These are phyloP conservation scores for Hydractinia echinata DNA, from an alignment of 30 jellyfish, hydroid and myxozoan genomes.

Conservation along the genomic window DNA sequence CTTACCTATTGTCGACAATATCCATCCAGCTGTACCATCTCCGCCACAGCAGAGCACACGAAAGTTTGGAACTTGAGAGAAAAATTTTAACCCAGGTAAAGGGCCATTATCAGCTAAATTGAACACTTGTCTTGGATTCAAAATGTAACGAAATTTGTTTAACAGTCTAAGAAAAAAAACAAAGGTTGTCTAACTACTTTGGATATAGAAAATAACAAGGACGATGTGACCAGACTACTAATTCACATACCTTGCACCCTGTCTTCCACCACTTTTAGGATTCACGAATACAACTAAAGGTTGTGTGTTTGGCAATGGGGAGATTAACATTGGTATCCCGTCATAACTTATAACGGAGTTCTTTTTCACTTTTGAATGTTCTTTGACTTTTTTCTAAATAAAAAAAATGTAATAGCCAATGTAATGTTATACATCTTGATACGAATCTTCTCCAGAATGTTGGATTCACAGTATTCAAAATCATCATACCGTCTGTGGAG, in stretches of 20 bases:
- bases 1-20: slow-evolving; percentile 74
- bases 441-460: background rate
- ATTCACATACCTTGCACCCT: slow-evolving; percentile 72
- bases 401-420: background rate
- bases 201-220: no score
- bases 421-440: background rate
- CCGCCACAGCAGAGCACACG: slow-evolving; percentile 92
- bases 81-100: slow-evolving; percentile 79
- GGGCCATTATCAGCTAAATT: slow-evolving; percentile 95
- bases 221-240: background rate
- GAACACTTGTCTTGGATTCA: slow-evolving; percentile 88
- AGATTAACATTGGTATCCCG: slow-evolving; percentile 79
- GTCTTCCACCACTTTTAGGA: slow-evolving; percentile 92
- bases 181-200: background rate
- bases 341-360: slow-evolving; percentile 75
- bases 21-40: slow-evolving; percentile 97
- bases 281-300: slow-evolving; percentile 83
- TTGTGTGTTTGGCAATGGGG: slow-evolving; percentile 76
- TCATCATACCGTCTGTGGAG: slow-evolving; percentile 54
- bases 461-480: background rate
- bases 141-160: slow-evolving; percentile 63
- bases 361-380: slow-evolving; percentile 42
- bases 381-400: slow-evolving; percentile 36
- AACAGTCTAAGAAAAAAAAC: slow-evolving; percentile 47
- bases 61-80: slow-evolving; percentile 80